Evolutionary conservation across 2,888 invertebrate species (phyloP).

Genomic region (Scaeva pyrastri): DNA sequence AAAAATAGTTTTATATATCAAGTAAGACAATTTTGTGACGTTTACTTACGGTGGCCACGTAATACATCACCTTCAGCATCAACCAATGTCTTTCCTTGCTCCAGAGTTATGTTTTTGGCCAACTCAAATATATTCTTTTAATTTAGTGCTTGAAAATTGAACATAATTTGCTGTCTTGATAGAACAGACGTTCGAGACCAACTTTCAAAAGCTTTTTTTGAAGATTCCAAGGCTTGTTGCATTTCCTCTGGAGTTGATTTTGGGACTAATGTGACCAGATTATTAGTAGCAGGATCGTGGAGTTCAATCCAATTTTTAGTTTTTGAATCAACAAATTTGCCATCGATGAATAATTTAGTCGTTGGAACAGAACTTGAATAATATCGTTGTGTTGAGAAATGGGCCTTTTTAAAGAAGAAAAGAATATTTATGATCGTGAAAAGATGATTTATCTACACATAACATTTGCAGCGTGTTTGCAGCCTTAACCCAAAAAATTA

Average conservation of each 20-base stretch:
- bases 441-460: too few relatives aligned
- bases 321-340: slow-evolving; percentile 96
- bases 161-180: slow-evolving; percentile 96
- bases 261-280: slow-evolving; percentile 93
- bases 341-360: slow-evolving; percentile 98
- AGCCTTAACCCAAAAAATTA: too few relatives aligned
- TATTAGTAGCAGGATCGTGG: slow-evolving; percentile 97
- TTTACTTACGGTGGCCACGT: slow-evolving; percentile 94
- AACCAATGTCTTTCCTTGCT: slow-evolving; percentile 98
- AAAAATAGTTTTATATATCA: slow-evolving; percentile 22
- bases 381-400: slow-evolving; percentile 81
- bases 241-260: slow-evolving; percentile 95
- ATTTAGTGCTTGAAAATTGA: slow-evolving; percentile 93
- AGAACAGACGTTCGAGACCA: slow-evolving; percentile 97
- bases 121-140: slow-evolving; percentile 94
- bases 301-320: slow-evolving; percentile 97
- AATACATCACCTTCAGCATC: slow-evolving; percentile 99
- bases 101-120: slow-evolving; percentile 95
- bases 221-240: slow-evolving; percentile 93
- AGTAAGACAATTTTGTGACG: slow-evolving; percentile 77
- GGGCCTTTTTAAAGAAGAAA: too few relatives aligned
- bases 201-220: slow-evolving; percentile 90
- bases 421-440: neutral
- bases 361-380: slow-evolving; percentile 87
- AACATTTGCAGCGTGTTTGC: too few relatives aligned